These are phyloP conservation scores for Eueremaeus valkanovi DNA, from an alignment of 2,888 invertebrate genomes.

Conservation along the genomic window DNA sequence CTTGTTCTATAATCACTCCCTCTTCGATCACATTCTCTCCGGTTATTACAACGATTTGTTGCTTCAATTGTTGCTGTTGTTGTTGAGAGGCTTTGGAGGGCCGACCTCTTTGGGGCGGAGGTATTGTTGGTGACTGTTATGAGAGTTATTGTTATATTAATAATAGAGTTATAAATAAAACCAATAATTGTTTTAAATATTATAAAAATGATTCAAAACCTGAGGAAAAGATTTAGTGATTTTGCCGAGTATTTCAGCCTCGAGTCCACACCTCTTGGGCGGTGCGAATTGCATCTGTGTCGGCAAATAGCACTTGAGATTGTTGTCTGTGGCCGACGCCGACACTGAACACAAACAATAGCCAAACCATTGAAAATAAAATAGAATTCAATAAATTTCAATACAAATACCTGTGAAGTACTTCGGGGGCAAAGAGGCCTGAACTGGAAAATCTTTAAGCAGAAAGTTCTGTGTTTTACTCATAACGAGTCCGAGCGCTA, in stretches of 20 bases:
- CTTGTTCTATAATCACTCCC: constrained; percentile 34
- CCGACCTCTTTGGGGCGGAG: constrained; percentile 18
- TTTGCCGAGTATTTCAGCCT: constrained; percentile 42
- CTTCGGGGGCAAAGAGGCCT: constrained; percentile 76
- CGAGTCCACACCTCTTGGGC: constrained; percentile 49
- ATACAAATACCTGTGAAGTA: constrained; percentile 51
- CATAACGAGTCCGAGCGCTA: constrained; percentile 83
- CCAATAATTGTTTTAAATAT: no score
- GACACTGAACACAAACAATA: constrained; percentile 18
- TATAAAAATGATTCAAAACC: constrained; percentile 27
- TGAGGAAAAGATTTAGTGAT: constrained; percentile 41
- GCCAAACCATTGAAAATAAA: neutral
- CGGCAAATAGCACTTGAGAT: constrained; percentile 64
- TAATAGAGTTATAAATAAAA: neutral
- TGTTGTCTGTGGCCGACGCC: constrained; percentile 41
- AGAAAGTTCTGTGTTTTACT: constrained; percentile 82
- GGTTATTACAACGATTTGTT: constrained; percentile 34
- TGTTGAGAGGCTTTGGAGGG: constrained; percentile 11
- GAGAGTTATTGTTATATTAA: neutral
- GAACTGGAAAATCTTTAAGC: constrained; percentile 79
- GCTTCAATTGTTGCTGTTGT: constrained; percentile 25
- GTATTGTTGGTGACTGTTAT: neutral
- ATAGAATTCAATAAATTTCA: neutral
- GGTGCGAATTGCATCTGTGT: constrained; percentile 65
- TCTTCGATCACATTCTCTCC: constrained; percentile 37